phyloP scores from a whole-genome alignment of 2,113 vertebrate species.

The Willisornis vidua region DNA sequence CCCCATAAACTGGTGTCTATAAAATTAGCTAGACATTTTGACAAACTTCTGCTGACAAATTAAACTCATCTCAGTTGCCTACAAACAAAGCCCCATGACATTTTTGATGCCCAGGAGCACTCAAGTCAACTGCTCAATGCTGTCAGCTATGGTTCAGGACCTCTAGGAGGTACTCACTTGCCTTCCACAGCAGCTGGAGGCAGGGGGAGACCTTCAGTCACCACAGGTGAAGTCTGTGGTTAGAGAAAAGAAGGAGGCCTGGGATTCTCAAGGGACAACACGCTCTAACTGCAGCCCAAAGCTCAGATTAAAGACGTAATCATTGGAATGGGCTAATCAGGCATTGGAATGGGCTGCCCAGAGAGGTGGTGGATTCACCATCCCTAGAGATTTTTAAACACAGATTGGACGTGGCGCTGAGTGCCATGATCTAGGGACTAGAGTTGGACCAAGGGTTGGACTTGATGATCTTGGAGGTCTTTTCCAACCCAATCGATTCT shows the following conservation, averaged over 20 bases:
- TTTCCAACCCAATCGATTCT: too few relatives aligned
- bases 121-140: background rate
- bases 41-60: background rate
- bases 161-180: background rate
- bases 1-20: rapidly evolving
- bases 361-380: too few relatives aligned
- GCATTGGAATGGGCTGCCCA: too few relatives aligned
- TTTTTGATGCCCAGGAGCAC: background rate
- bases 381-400: too few relatives aligned
- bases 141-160: background rate
- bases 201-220: rapidly evolving
- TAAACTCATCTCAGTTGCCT: background rate
- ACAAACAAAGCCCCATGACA: background rate
- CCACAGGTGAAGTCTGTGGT: background rate
- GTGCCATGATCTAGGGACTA: too few relatives aligned
- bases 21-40: background rate
- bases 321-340: too few relatives aligned
- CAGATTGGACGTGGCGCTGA: too few relatives aligned
- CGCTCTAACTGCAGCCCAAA: background rate
- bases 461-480: too few relatives aligned
- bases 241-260: background rate
- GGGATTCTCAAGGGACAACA: background rate
- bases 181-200: background rate
- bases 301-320: background rate
- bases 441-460: too few relatives aligned